Conservation (phyloP, 2,113 vertebrate species). For the Callospermophilus lateralis region DNA sequence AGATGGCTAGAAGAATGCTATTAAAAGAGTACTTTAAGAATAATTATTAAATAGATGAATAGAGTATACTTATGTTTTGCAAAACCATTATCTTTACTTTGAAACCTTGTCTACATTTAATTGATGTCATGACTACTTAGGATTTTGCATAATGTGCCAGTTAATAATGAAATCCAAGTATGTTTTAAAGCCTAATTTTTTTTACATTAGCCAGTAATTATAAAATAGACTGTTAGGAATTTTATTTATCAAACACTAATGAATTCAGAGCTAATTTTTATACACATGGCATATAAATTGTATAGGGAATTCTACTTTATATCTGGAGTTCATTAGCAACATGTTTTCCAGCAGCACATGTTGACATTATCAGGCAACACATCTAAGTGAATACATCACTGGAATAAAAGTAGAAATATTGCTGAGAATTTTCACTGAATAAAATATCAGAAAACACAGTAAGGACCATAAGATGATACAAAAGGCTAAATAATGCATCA, state of each 20-base stretch:
- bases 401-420: not conserved
- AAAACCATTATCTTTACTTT: slow-evolving; percentile 48
- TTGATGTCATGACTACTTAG: slow-evolving; percentile 7
- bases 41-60: slow-evolving; percentile 30
- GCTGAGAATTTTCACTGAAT: not conserved
- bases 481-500: not conserved
- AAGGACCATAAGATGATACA: not conserved
- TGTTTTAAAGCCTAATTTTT: not conserved
- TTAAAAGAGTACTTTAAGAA: slow-evolving; percentile 50
- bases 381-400: not conserved
- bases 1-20: not conserved
- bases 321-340: not conserved
- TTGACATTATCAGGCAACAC: not conserved
- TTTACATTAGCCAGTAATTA: not conserved
- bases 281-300: not conserved
- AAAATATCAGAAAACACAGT: not conserved
- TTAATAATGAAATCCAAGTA: not conserved
- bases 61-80: not conserved
- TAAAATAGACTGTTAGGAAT: not conserved
- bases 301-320: not conserved
- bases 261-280: not conserved
- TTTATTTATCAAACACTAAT: slow-evolving; percentile 22
- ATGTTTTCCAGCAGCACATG: not conserved
- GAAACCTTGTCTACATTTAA: slow-evolving; percentile 13
- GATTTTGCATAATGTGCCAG: not conserved